phyloP scores from a whole-genome alignment of 2,113 vertebrate species.

The Phasianus colchicus region DNA sequence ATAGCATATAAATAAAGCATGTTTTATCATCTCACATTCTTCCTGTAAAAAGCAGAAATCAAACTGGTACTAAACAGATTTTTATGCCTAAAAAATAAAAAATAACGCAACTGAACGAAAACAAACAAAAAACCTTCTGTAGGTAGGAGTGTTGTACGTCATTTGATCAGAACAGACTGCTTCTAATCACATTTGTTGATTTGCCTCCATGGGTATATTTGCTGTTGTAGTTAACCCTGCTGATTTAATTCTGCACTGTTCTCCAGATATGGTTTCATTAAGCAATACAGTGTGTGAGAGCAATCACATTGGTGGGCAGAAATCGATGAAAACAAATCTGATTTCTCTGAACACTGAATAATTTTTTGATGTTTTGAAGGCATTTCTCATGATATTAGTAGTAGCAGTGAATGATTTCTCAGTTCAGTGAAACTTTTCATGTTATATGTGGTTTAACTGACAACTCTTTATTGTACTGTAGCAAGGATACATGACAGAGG shows the following conservation, averaged over 20 bases:
- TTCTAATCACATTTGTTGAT: background rate
- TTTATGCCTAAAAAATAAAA: background rate
- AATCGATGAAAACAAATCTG: background rate
- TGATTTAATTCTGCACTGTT: background rate
- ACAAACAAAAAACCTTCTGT: background rate
- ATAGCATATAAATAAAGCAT: background rate
- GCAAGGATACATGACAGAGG: background rate
- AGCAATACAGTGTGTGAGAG: accelerated
- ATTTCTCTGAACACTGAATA: background rate
- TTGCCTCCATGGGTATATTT: background rate
- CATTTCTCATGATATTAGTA: background rate
- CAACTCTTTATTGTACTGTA: background rate
- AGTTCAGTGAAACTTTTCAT: background rate
- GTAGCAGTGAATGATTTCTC: background rate
- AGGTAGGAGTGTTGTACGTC: background rate
- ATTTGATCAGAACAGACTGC: background rate
- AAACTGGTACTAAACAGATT: background rate
- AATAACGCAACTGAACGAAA: background rate
- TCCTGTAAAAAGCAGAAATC: background rate
- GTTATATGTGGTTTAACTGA: background rate
- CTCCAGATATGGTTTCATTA: background rate
- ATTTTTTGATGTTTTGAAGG: background rate
- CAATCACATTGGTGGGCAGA: background rate
- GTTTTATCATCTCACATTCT: background rate
- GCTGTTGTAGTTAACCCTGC: background rate